Percentiles rank a stretch among this genome's conserved stretches.
phyloP scores from a whole-genome alignment of 2,888 invertebrate species.

The Torymus texanus region DNA sequence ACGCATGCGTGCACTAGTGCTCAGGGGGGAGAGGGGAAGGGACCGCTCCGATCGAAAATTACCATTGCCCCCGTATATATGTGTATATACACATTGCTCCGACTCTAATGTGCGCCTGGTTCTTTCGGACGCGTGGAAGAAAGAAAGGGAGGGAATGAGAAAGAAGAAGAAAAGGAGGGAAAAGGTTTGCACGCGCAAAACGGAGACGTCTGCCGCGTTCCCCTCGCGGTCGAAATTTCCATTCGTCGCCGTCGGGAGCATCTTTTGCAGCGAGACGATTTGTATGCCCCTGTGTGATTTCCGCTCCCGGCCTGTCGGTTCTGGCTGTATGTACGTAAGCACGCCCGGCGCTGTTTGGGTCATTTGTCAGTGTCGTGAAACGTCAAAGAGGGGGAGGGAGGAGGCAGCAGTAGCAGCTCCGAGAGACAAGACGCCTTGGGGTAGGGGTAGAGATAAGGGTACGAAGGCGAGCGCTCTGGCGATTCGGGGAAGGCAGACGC shows the following conservation, averaged over 20 bases:
- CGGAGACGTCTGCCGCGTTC: background rate
- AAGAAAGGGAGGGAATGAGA: too few species aligned
- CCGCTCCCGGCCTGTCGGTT: background rate
- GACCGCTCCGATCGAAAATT: too few species aligned
- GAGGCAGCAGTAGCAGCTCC: too few species aligned
- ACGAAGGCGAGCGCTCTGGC: background rate
- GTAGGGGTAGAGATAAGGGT: slow-evolving; percentile 11
- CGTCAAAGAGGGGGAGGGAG: slow-evolving; percentile 10
- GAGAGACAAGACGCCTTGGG: background rate
- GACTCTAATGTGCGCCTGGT: background rate
- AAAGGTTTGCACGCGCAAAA: background rate
- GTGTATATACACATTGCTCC: background rate
- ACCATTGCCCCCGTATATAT: too few species aligned
- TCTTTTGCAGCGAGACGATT: slow-evolving; percentile 31
- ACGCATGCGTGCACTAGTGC: background rate
- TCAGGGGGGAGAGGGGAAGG: background rate
- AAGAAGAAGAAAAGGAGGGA: background rate
- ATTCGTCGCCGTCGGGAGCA: background rate
- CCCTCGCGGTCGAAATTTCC: background rate
- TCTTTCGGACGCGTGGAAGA: slow-evolving; percentile 1
- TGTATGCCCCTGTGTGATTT: slow-evolving; percentile 4
- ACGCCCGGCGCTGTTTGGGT: background rate
- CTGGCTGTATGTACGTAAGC: background rate
- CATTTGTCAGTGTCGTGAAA: slow-evolving; percentile 46
- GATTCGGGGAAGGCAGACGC: background rate